Percentiles rank a stretch among this genome's conserved stretches.
Evolutionary conservation across 2,113 vertebrate species (phyloP).

Genomic region (Tetrao urogallus): DNA sequence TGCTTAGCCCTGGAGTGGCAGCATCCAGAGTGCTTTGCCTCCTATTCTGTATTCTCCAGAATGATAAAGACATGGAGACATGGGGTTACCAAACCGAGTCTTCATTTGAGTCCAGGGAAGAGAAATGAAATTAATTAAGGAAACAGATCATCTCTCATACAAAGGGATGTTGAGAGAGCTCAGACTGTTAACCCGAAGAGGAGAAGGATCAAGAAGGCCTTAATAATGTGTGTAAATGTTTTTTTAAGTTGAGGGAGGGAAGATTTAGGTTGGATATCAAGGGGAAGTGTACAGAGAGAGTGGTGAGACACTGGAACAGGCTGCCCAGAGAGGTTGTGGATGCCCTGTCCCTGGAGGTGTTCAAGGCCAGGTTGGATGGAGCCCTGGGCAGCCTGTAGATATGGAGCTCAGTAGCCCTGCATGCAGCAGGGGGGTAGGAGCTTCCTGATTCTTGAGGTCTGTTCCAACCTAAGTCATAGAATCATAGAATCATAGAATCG

Average conservation of each 20-base stretch:
- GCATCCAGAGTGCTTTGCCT: background rate
- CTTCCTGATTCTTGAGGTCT: too few species aligned
- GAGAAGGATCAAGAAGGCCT: background rate
- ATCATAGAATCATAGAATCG: too few species aligned
- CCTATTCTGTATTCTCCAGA: background rate
- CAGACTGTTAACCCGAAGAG: background rate
- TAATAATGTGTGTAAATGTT: background rate
- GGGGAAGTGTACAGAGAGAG: too few species aligned
- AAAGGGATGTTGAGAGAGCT: background rate
- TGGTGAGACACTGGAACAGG: too few species aligned
- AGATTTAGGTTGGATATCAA: too few species aligned
- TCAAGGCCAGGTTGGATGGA: too few species aligned
- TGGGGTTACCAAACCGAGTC: background rate
- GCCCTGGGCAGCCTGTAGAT: too few species aligned
- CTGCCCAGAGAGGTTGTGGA: too few species aligned
- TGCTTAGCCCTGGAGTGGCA: background rate
- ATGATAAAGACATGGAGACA: background rate
- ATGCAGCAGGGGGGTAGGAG: too few species aligned
- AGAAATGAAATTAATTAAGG: background rate
- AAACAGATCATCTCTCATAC: background rate
- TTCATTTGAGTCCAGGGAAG: background rate
- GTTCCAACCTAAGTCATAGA: too few species aligned
- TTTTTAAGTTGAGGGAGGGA: background rate
- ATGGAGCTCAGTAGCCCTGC: too few species aligned
- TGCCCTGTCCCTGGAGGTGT: too few species aligned